Percentiles rank a stretch among this genome's conserved stretches.
These are phyloP conservation scores for Charina bottae DNA, from an alignment of 2,113 vertebrate species.

Conservation along the genomic window DNA sequence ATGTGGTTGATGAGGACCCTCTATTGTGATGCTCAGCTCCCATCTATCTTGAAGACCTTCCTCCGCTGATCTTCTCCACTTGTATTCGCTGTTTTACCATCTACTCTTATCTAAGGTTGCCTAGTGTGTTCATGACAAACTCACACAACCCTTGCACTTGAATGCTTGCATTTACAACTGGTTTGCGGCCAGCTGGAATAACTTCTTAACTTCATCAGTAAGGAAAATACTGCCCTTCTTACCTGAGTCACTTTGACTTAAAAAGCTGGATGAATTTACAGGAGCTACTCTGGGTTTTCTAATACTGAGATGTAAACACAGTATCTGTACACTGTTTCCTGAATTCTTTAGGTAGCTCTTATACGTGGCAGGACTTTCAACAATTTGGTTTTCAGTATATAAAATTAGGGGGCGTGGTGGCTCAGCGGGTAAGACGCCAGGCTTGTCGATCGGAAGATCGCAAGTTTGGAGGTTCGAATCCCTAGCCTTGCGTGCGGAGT, in stretches of 20 bases:
- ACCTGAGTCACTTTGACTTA: neutral
- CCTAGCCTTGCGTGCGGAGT: no score
- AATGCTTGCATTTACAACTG: no score
- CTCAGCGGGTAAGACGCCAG: no score
- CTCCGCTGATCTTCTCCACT: neutral
- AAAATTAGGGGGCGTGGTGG: no score
- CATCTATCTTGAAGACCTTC: neutral
- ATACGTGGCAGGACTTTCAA: neutral
- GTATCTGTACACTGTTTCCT: constrained; percentile 13
- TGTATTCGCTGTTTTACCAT: neutral
- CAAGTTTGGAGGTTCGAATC: no score
- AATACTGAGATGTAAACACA: neutral
- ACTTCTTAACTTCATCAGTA: no score
- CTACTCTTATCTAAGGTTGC: neutral
- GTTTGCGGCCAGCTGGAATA: no score
- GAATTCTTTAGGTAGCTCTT: neutral
- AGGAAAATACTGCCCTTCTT: neutral
- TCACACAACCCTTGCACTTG: neutral
- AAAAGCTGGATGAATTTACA: neutral
- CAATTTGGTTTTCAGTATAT: neutral
- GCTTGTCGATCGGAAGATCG: no score
- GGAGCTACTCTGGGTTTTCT: neutral
- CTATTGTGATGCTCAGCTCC: neutral
- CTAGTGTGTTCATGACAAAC: neutral
- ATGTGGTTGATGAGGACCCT: neutral